phyloP scores from a whole-genome alignment of 2,888 invertebrate species.

The Callyntrura guangdongensis region DNA sequence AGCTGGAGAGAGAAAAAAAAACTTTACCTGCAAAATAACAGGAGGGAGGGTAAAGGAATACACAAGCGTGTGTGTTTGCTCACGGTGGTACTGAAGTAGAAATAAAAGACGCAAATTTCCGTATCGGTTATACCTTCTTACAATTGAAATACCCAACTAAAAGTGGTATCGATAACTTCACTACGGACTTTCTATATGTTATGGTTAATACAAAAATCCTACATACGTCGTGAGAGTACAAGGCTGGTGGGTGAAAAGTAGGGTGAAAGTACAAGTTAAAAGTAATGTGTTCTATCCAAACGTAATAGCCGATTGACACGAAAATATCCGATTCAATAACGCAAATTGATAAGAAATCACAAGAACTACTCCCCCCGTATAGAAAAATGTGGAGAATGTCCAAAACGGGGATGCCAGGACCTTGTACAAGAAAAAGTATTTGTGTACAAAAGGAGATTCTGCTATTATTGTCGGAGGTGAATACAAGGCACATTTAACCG shows the following conservation, averaged over 20 bases:
- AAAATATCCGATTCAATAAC: slow-evolving; percentile 85
- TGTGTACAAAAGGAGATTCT: too few species aligned
- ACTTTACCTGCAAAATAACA: slow-evolving; percentile 55
- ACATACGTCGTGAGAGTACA: slow-evolving; percentile 23
- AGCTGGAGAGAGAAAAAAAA: slow-evolving; percentile 55
- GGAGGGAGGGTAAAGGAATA: neutral
- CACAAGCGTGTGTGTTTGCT: neutral
- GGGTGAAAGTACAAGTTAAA: slow-evolving; percentile 75
- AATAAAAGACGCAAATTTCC: slow-evolving; percentile 8
- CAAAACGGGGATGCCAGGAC: slow-evolving; percentile 59
- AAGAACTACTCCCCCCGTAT: slow-evolving; percentile 64
- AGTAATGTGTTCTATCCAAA: slow-evolving; percentile 70
- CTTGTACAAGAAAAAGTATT: slow-evolving; percentile 60
- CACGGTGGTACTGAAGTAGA: too few species aligned
- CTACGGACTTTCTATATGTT: too few species aligned
- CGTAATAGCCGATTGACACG: slow-evolving; percentile 84
- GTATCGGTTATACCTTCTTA: neutral
- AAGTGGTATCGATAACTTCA: slow-evolving; percentile 36
- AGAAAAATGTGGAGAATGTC: slow-evolving; percentile 68
- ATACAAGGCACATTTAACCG: too few species aligned
- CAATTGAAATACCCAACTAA: slow-evolving; percentile 24
- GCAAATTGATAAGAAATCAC: slow-evolving; percentile 85
- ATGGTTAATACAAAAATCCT: too few species aligned
- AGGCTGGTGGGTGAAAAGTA: slow-evolving; percentile 54
- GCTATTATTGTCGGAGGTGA: too few species aligned